Evolutionary conservation across 2,113 vertebrate genomes (phyloP).

Genomic region (Mesembrinibis cayennensis): DNA sequence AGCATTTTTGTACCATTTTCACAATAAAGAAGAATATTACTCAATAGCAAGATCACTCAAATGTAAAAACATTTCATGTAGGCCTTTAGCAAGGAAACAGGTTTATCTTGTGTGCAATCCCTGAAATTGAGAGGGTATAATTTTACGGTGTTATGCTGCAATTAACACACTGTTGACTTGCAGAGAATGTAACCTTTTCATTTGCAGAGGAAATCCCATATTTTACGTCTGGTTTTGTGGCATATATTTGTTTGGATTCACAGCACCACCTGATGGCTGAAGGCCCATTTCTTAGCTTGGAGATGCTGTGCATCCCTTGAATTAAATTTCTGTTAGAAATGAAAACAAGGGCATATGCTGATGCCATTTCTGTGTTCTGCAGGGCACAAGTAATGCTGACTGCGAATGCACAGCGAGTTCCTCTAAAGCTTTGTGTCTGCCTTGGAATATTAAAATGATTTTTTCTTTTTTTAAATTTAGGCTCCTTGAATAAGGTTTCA

Average conservation of each 20-base stretch:
- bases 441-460: neutral
- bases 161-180: neutral
- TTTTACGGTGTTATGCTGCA: neutral
- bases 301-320: neutral
- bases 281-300: neutral
- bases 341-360: neutral
- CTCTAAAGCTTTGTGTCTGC: neutral
- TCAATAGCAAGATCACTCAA: neutral
- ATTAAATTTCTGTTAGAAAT: neutral
- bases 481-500: neutral
- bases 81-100: neutral
- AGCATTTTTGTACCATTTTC: neutral
- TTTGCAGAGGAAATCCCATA: neutral
- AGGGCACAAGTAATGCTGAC: neutral
- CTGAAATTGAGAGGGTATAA: neutral
- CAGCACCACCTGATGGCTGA: conserved; percentile 54
- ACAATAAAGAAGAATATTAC: neutral
- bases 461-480: neutral
- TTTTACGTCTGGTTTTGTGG: neutral
- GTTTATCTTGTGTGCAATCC: neutral
- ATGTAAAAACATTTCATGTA: neutral
- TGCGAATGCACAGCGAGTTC: neutral
- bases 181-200: neutral
- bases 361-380: neutral
- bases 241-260: neutral